Conservation (phyloP, 1,140 invertebrate species). For the Drosophila aff. region DNA sequence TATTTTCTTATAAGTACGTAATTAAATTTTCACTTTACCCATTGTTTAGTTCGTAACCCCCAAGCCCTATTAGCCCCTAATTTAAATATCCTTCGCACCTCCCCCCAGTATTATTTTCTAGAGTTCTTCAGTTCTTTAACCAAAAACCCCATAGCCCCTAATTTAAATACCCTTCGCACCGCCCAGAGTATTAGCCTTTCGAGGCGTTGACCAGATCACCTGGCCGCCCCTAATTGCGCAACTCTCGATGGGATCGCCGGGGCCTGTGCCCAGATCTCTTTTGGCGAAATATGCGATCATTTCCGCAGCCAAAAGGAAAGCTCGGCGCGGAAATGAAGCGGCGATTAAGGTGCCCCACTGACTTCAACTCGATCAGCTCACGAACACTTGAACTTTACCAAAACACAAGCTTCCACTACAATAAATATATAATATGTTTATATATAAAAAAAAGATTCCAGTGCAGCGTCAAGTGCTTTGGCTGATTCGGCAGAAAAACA, state of each 20-base stretch:
- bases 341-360: constrained; percentile 67
- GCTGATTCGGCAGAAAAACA: constrained; percentile 70
- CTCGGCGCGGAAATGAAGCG: constrained; percentile 76
- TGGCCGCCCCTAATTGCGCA: constrained; percentile 59
- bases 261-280: constrained; percentile 55
- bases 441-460: constrained; percentile 42
- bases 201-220: constrained; percentile 39
- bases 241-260: constrained; percentile 25
- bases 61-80: constrained; percentile 12
- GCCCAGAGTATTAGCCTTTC: constrained; percentile 12
- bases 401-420: background rate
- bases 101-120: constrained; percentile 10
- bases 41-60: background rate
- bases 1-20: constrained; percentile 1
- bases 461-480: constrained; percentile 73
- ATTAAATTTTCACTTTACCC: constrained; percentile 4
- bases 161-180: constrained; percentile 22
- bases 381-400: constrained; percentile 17
- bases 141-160: constrained; percentile 11
- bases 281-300: constrained; percentile 79
- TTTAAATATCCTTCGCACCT: constrained; percentile 13
- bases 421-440: constrained; percentile 31
- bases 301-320: constrained; percentile 75
- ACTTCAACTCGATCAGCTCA: constrained; percentile 44
- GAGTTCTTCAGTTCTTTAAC: constrained; percentile 2